A percentile compares a stretch with the other conserved stretches of the same genome.
phyloP scores from a whole-genome alignment of 2,888 invertebrate species.

The Crocallis elinguaria region DNA sequence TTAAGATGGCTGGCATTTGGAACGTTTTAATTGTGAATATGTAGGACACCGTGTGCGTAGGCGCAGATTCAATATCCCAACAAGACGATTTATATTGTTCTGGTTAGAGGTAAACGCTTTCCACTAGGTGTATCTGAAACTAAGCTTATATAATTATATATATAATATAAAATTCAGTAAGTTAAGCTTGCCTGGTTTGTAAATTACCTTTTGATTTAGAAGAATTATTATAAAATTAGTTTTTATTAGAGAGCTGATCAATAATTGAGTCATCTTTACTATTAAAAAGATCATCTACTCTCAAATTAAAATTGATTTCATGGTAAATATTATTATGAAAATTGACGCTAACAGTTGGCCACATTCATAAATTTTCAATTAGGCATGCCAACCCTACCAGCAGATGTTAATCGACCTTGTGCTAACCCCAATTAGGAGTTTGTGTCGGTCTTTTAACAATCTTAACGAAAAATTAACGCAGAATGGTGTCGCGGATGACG shows the following conservation, averaged over 20 bases:
- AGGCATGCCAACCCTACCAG: conserved; percentile 47
- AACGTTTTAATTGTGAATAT: conserved; percentile 22
- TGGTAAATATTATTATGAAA: conserved; percentile 11
- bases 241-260: not conserved
- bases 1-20: conserved; percentile 22
- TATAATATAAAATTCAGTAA: too few relatives aligned
- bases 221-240: too few relatives aligned
- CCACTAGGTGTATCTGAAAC: not conserved
- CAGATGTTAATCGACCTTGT: conserved; percentile 62
- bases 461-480: conserved; percentile 73
- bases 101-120: conserved; percentile 2
- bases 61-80: conserved; percentile 18
- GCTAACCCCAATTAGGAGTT: conserved; percentile 73
- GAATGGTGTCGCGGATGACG: conserved; percentile 65
- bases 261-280: not conserved
- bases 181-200: too few relatives aligned
- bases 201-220: too few relatives aligned
- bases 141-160: not conserved
- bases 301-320: conserved; percentile 2
- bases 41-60: conserved; percentile 21
- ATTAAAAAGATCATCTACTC: not conserved
- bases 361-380: conserved; percentile 32
- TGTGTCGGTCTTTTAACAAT: conserved; percentile 70
- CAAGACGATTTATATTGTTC: conserved; percentile 10
- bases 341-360: conserved; percentile 11